Evolutionary conservation across 2,113 vertebrate species (phyloP), one percentile per base, ranked within the genome.

Genomic region (Ceuthmochares aereus): DNA sequence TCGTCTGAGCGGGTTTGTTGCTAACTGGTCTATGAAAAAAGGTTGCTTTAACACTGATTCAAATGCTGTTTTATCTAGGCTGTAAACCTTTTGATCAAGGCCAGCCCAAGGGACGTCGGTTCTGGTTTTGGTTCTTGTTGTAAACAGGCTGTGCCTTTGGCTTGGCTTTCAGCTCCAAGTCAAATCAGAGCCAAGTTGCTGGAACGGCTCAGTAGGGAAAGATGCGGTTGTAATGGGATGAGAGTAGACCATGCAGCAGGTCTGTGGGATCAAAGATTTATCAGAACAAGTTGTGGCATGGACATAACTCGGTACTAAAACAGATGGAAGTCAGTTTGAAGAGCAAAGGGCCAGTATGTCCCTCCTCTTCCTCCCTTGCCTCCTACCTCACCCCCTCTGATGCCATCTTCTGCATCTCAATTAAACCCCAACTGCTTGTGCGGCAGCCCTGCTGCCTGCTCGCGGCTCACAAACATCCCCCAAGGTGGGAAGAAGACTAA

Each of bases 21-120:
- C 54, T 91, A 73, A 89, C 3, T 75, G 81, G 56, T 19, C 86
- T 68, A 29, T 63, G 82, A 73, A 95, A 80, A 42, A 5, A 1
- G 43, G 29, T 68, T 91, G 43, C 86, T 93, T 92, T 72, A 95
- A 85, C 47, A 86, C 72, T 81, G 60, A 76, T 49, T 89, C 73
- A 89, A 96, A 69, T 56, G 54, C 52, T 6, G 1, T 43, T 95
- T 95, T 87, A 62, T 88, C 49, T 68, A 7, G 25, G 30, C 77
- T 80, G 52, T 40, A 91, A 89, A 72, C 42, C 69, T 89, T 85
- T 83, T 64, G 80, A 75, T 93, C n/a, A 70, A 83, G 87, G 68
- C 66, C 69, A 81, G 81, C 68, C 1, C 0, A 83, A 85, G 76
- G 63, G 83, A 47, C 89, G 92, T 87, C 47, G 14, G 10, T 69